A percentile compares a stretch with the other conserved stretches of the same genome.
These are phyloP conservation scores for Festucalex cinctus DNA, from an alignment of 2,113 vertebrate genomes.

Conservation along the genomic window DNA sequence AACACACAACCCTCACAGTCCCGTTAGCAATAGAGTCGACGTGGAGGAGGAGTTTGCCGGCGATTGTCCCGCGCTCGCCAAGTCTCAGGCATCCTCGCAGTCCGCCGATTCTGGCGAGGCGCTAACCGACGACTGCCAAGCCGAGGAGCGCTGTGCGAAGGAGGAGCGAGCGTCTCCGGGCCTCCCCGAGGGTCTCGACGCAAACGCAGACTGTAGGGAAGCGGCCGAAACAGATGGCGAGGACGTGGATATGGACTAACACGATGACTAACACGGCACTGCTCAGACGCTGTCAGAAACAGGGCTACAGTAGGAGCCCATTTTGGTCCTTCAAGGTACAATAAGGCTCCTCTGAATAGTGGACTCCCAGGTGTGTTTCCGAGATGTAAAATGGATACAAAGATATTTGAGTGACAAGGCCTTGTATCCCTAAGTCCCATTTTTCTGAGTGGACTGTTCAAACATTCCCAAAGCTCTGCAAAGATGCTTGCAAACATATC, in stretches of 20 bases:
- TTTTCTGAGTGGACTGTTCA: slow-evolving; percentile 44
- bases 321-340: background rate
- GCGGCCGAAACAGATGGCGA: slow-evolving; percentile 77
- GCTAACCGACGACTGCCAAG: slow-evolving; percentile 23
- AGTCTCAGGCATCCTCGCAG: slow-evolving; percentile 25
- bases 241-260: slow-evolving; percentile 88
- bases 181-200: slow-evolving; percentile 65
- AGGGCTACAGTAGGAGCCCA: background rate
- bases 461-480: slow-evolving; percentile 76
- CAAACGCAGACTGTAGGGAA: slow-evolving; percentile 61
- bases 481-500: slow-evolving; percentile 69
- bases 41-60: slow-evolving; percentile 32
- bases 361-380: background rate
- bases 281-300: slow-evolving; percentile 1
- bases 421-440: background rate
- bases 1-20: slow-evolving; percentile 33
- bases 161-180: slow-evolving; percentile 61
- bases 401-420: background rate
- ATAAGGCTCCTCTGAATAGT: background rate
- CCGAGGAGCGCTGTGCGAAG: slow-evolving; percentile 30
- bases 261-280: slow-evolving; percentile 12
- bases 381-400: background rate
- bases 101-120: slow-evolving; percentile 21
- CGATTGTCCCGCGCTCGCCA: slow-evolving; percentile 19
- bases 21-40: slow-evolving; percentile 45